Percentiles rank a stretch among this genome's conserved stretches.
phyloP scores from a whole-genome alignment of 1,140 invertebrate species.

The Rhyacophila brunnea region DNA sequence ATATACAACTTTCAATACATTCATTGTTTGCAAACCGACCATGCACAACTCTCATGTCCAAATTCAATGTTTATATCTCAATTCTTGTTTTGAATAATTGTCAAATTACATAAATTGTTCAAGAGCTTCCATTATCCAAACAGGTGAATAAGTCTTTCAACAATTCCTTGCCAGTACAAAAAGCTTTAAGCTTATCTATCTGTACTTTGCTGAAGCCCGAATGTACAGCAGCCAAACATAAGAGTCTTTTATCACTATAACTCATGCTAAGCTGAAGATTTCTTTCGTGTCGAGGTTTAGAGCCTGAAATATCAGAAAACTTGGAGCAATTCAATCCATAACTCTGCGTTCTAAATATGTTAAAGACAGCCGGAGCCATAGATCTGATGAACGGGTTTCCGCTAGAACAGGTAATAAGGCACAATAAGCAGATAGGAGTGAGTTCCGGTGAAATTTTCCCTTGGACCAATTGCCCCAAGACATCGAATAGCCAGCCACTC shows the following conservation, averaged over 20 bases:
- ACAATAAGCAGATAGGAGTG: constrained; percentile 43
- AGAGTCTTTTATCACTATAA: constrained; percentile 45
- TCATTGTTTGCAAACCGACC: too few species aligned
- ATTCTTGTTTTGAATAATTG: too few species aligned
- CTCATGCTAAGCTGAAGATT: constrained; percentile 35
- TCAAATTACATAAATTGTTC: too few species aligned
- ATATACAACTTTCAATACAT: too few species aligned
- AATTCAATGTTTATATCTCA: too few species aligned
- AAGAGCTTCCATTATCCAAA: constrained; percentile 25
- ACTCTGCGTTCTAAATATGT: constrained; percentile 42
- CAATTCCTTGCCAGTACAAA: constrained; percentile 42
- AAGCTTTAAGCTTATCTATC: constrained; percentile 44
- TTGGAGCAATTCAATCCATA: constrained; percentile 19
- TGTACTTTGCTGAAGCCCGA: constrained; percentile 45
- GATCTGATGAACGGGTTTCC: constrained; percentile 41
- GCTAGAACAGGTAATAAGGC: constrained; percentile 45
- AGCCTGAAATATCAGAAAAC: constrained; percentile 18
- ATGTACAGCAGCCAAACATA: constrained; percentile 45
- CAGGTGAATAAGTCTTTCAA: constrained; percentile 44
- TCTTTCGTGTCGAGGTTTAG: constrained; percentile 26
- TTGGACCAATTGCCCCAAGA: constrained; percentile 44
- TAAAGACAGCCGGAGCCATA: constrained; percentile 38
- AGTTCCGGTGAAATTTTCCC: constrained; percentile 42
- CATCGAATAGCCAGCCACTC: constrained; percentile 53
- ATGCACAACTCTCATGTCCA: too few species aligned